Evolutionary conservation across 2,113 vertebrate species (phyloP).

Genomic region (Oncorhynchus keta): DNA sequence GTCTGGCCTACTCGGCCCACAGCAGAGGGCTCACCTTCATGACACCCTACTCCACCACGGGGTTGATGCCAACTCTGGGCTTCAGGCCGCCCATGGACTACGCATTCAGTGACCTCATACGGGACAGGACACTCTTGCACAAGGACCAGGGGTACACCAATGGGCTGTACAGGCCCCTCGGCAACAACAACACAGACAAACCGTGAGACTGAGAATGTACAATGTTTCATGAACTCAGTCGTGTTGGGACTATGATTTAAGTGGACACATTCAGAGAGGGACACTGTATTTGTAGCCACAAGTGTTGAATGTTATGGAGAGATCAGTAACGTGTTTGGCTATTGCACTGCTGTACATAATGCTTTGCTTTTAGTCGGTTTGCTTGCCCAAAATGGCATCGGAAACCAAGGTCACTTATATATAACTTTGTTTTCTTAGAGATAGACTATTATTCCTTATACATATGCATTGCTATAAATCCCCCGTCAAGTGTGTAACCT

Average conservation of each 20-base stretch:
- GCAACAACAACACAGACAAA: slow-evolving; percentile 94
- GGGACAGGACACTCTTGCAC: slow-evolving; percentile 91
- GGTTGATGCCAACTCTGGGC: slow-evolving; percentile 93
- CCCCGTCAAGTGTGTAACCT: no score
- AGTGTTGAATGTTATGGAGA: slow-evolving; percentile 64
- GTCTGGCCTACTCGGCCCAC: slow-evolving; percentile 95
- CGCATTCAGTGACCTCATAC: slow-evolving; percentile 96
- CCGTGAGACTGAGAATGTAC: slow-evolving; percentile 75
- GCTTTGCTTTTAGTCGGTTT: slow-evolving; percentile 49
- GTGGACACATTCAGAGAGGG: slow-evolving; percentile 31
- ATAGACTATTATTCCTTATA: slow-evolving; percentile 27
- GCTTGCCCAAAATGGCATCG: slow-evolving; percentile 29
- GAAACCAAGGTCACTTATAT: slow-evolving; percentile 42
- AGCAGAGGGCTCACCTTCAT: slow-evolving; percentile 98
- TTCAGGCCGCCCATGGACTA: slow-evolving; percentile 99
- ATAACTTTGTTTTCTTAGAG: slow-evolving; percentile 25
- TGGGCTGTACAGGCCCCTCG: slow-evolving; percentile 92
- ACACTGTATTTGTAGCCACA: slow-evolving; percentile 58
- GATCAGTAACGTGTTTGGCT: slow-evolving; percentile 42
- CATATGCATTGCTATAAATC: no score
- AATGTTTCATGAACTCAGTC: no score
- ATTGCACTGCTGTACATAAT: slow-evolving; percentile 67
- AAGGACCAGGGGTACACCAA: slow-evolving; percentile 90
- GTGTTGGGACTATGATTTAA: slow-evolving; percentile 9
- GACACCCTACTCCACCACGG: slow-evolving; percentile 95